Evolutionary conservation across 2,888 invertebrate species (phyloP), one percentile per base, ranked within the genome.

Genomic region (Hedychridium roseum): DNA sequence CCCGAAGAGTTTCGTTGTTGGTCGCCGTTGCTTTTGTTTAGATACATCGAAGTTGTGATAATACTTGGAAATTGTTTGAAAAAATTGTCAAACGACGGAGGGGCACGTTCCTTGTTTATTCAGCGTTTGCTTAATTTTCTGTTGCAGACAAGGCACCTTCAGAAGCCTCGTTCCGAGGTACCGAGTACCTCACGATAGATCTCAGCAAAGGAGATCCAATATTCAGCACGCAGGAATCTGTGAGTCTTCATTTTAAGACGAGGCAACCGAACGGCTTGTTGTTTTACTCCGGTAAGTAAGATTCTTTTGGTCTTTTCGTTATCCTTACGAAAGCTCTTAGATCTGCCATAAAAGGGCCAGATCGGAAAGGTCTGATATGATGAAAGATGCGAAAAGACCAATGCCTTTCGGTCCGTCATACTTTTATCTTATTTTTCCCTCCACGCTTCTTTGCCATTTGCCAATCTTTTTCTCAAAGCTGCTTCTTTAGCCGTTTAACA

Each of bases 181-280:
- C 88, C 0, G 94, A 96, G 82, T 96, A 91, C 82, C 86, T 97
- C 44, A 92, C 91, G 41, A 95, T 95, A 81, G 92, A 95, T 80
- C 83, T 95, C 66, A 90, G 90, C 51, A 89, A 90, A 78, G 92
- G 91, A 0, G 91, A 92, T 73, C 92, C 93, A 2, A 90, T 95
- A 68, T 90, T 93, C 57, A 93, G 93, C 79, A 91, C 91, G 43
- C 92, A 92, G 75, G 97, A 97, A 78, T 89, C 92, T 55, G 90
- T 97, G 62, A 91, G 91, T 3, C 85, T 97, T 44, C 90, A 91
- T 80, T 97, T 97, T 84, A 94, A 95, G 80, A 96, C 96, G 1
- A 84, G 92, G 50, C 92, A 93, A 72, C 89, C 94, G 5, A 92
- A 91, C 73, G 96, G 95, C 57, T 84, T 97, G 32, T 85, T 97